Evolutionary conservation across 2,113 vertebrate genomes (phyloP).

Genomic region (Urocolius indicus): DNA sequence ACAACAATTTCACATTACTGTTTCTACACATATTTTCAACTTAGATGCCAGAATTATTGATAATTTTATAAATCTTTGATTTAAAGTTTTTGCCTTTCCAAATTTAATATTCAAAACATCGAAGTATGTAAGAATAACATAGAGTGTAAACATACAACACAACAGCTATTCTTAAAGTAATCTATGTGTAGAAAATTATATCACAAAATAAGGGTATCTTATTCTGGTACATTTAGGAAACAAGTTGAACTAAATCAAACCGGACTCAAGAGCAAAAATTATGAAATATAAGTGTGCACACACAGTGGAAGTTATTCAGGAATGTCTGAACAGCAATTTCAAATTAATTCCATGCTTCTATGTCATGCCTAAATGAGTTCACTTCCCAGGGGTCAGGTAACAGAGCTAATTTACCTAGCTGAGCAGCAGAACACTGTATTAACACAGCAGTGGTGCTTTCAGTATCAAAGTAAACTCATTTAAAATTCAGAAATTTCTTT

Average conservation of each 20-base stretch:
- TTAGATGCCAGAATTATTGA: background rate
- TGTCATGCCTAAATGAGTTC: background rate
- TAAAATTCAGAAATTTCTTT: background rate
- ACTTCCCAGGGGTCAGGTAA: background rate
- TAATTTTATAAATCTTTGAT: background rate
- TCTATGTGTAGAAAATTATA: background rate
- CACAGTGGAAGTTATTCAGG: background rate
- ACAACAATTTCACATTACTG: background rate
- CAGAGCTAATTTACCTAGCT: background rate
- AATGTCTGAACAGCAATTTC: background rate
- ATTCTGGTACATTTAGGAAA: background rate
- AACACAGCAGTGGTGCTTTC: background rate
- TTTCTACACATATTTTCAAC: background rate
- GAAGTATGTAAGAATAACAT: background rate
- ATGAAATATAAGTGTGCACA: background rate
- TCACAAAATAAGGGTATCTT: background rate
- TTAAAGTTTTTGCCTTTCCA: background rate
- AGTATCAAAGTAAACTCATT: background rate
- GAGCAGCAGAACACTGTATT: background rate
- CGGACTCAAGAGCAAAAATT: background rate
- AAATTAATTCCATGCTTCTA: background rate
- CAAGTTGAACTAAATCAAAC: background rate
- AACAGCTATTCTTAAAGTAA: background rate
- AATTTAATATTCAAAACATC: background rate
- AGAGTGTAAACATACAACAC: background rate